phyloP scores from a whole-genome alignment of 2,888 invertebrate species.

The Aleiodes alternator region DNA sequence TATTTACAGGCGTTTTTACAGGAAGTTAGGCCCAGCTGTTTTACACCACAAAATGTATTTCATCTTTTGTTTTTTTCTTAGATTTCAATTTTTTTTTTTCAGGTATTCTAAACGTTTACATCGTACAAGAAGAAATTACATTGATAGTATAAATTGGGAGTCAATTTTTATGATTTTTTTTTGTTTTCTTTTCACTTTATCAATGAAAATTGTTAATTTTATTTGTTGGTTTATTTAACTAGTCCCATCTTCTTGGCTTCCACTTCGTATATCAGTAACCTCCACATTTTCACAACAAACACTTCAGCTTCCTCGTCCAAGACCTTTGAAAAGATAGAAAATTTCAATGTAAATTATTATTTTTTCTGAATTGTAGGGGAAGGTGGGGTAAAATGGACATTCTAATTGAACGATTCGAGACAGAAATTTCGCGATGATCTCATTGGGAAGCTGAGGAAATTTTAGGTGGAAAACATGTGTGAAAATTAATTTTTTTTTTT shows the following conservation, averaged over 20 bases:
- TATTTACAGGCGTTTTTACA: too few species aligned
- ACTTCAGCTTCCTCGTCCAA: slow-evolving; percentile 99
- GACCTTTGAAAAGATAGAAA: slow-evolving; percentile 81
- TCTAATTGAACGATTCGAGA: too few species aligned
- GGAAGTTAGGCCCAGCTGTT: too few species aligned
- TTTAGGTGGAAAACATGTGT: too few species aligned
- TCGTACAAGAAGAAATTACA: slow-evolving; percentile 63
- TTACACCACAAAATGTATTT: neutral
- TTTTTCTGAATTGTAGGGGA: neutral
- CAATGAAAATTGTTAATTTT: slow-evolving; percentile 45
- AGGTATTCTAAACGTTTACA: slow-evolving; percentile 65
- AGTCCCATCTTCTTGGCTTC: slow-evolving; percentile 98
- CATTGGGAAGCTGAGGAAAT: too few species aligned
- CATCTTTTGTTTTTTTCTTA: slow-evolving; percentile 11
- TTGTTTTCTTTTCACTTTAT: slow-evolving; percentile 31
- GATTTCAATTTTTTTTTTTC: slow-evolving; percentile 40
- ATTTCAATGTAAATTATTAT: slow-evolving; percentile 33
- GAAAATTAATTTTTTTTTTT: too few species aligned
- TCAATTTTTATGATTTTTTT: slow-evolving; percentile 54
- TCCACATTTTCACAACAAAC: slow-evolving; percentile 99
- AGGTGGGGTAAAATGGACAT: too few species aligned
- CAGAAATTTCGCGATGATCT: too few species aligned
- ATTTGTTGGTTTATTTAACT: slow-evolving; percentile 79
- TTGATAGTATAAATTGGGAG: slow-evolving; percentile 64
- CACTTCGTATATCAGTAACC: slow-evolving; percentile 98